phyloP scores from a whole-genome alignment of 2,888 invertebrate species.

The Netelia fuscicornis region DNA sequence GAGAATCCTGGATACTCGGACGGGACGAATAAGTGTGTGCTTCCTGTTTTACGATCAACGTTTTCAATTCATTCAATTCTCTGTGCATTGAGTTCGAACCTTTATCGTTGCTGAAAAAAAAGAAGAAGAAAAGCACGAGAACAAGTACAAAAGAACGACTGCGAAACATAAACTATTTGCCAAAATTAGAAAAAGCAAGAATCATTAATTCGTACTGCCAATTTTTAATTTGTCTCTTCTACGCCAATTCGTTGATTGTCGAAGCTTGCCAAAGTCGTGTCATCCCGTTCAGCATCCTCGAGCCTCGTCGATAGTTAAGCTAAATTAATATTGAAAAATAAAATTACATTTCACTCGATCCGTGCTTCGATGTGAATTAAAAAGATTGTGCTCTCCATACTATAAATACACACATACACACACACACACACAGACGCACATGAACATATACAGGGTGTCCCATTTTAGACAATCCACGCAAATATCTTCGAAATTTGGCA shows the following conservation, averaged over 20 bases:
- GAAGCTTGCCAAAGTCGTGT: conserved; percentile 46
- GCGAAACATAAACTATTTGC: conserved; percentile 34
- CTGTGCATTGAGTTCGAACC: conserved; percentile 31
- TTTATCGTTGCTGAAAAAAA: conserved; percentile 37
- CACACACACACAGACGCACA: neutral
- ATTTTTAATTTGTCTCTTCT: neutral
- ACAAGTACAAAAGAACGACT: conserved; percentile 63
- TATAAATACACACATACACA: conserved; percentile 36
- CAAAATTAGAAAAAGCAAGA: conserved; percentile 22
- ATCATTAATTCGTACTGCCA: conserved; percentile 1
- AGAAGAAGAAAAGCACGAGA: conserved; percentile 46
- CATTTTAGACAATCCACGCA: too few species aligned
- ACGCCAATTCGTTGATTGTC: neutral
- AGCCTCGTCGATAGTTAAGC: conserved; percentile 36
- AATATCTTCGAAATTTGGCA: too few species aligned
- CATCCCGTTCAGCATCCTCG: conserved; percentile 47
- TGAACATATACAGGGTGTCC: too few species aligned
- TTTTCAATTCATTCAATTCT: conserved; percentile 25
- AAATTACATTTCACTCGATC: conserved; percentile 40
- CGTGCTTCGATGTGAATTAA: conserved; percentile 45
- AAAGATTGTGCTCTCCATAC: conserved; percentile 26
- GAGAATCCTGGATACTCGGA: conserved; percentile 30
- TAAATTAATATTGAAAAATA: neutral
- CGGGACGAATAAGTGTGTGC: conserved; percentile 55
- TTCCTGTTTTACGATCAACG: conserved; percentile 43